Base-by-base conservation (phyloP, 2,113 vertebrate species). In the Oceanites oceanicus region DNA sequence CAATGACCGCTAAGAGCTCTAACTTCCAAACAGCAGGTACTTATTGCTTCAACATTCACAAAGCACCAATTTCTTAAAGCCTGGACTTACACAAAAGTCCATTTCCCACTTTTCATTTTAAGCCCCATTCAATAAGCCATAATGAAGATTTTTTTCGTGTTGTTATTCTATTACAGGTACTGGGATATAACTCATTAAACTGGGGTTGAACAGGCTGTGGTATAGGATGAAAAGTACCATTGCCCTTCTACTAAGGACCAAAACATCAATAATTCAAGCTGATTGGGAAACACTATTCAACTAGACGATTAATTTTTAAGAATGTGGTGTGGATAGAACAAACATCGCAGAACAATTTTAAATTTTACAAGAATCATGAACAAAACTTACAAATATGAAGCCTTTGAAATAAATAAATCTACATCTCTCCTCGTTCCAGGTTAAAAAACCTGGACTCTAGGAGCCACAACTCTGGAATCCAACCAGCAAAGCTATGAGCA, bases 251-350 rank as follows among this genome's bases (percentile, higher is more conserved):
- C 98, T 97, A 96, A 98, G 96, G 96, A 95, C 91, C 96, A 95
- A 78, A 78, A 92, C 82, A 98, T 98, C 96, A 98, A 98, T 98
- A 98, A 98, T 98, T 98, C 97, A 98, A 96, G 78, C 95, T 98
- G 98, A 98, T 97, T 97, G 97, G 86, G 95, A 98, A 98, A 97
- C 96, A 96, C 97, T 98, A 98, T 98, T 99, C 97, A 98, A 98
- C 95, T 97, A 97, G 88, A 98, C 91, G 71, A 98, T 98, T 98
- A 97, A 98, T 98, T 98, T 98, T 99, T 98, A 98, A 98, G 97
- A 97, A 95, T 72, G 91, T 50, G 56, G 96, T 96, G 92, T 82
- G 90, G 95, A 96, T 92, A 75, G 50, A 95, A 88, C 59, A 97
- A 97, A 96, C 88, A 97, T 66, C 52, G 11, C 92, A 98, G 96